Evolutionary conservation across 2,113 vertebrate genomes (phyloP), one percentile per base, ranked within the genome.

Genomic region (Notiomystis cincta): DNA sequence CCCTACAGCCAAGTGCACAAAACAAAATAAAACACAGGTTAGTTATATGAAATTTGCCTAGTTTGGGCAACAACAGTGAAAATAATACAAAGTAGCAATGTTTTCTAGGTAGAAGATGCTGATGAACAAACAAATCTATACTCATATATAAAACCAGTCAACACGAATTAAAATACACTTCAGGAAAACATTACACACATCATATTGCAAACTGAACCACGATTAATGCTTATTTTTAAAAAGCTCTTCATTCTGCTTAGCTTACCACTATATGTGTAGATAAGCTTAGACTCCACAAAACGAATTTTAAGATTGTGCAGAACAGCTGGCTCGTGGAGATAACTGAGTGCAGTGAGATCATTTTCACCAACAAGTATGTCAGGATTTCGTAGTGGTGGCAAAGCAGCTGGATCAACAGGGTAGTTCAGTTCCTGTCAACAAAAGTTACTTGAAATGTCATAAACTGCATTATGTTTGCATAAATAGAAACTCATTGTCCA

Each of bases 321-420:
- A 53, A 99, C 99, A 0, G 99, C 99, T 0, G 99, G 99, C 53
- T 99, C 99, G 0, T 99, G 99, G 69, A 99, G 98, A 78, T 99
- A 99, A 96, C 99, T 99, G 94, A 99, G 99, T 8, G 99, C 99
- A 0, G 99, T 99, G 97, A 99, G 99, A 95, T 99, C 99, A 35
- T 99, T 99, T 98, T 99, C 99, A 33, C 99, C 99, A 85, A 99
- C 99, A 17, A 99, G 98, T 86, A 99, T 99, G 96, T 99, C 99
- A 5, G 99, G 99, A 89, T 99, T 99, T 82, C 99, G 97, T 1
- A 99, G 98, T 2, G 98, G 99, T 27, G 99, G 99, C 86, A 99
- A 98, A 44, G 97, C 93, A 40, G 94, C 94, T 4, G 98, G 96
- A 91, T 99, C 98, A n/a, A 99, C 81, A 2, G 98, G 87, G 83